Conservation (phyloP, 2,797 vertebrate species). For the Enteromius treurensis region DNA sequence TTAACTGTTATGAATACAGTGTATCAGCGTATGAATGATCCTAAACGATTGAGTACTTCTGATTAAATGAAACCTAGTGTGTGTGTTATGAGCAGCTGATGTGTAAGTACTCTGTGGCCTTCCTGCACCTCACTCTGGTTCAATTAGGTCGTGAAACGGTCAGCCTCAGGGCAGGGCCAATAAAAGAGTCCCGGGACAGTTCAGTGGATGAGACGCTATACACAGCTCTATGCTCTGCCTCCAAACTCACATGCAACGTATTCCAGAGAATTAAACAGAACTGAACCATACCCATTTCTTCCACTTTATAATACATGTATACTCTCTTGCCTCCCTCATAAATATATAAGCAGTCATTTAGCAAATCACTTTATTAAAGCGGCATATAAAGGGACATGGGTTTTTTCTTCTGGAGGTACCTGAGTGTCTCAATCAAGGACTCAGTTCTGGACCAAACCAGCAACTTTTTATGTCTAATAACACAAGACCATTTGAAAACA, state of each 20-base stretch:
- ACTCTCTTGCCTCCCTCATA: neutral
- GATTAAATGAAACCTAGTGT: neutral
- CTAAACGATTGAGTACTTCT: neutral
- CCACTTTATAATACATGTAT: neutral
- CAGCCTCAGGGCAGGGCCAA: conserved; percentile 35
- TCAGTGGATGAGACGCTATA: neutral
- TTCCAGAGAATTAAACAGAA: neutral
- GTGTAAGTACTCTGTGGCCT: conserved; percentile 12
- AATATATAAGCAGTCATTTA: neutral
- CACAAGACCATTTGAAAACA: neutral
- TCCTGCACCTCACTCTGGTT: conserved; percentile 18
- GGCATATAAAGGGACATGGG: neutral
- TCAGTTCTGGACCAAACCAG: neutral
- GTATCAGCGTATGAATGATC: conserved; percentile 6
- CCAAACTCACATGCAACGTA: neutral
- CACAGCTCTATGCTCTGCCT: conserved; percentile 1
- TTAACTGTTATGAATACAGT: neutral
- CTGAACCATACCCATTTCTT: neutral
- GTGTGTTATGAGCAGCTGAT: conserved; percentile 10
- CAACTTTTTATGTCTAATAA: neutral
- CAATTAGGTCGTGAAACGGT: conserved; percentile 46
- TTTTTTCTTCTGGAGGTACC: neutral
- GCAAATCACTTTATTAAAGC: neutral
- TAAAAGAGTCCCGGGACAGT: conserved; percentile 39
- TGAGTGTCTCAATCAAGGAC: neutral